These are phyloP conservation scores for Sminthurides aquaticus DNA, from an alignment of 2,888 invertebrate genomes.

Conservation along the genomic window DNA sequence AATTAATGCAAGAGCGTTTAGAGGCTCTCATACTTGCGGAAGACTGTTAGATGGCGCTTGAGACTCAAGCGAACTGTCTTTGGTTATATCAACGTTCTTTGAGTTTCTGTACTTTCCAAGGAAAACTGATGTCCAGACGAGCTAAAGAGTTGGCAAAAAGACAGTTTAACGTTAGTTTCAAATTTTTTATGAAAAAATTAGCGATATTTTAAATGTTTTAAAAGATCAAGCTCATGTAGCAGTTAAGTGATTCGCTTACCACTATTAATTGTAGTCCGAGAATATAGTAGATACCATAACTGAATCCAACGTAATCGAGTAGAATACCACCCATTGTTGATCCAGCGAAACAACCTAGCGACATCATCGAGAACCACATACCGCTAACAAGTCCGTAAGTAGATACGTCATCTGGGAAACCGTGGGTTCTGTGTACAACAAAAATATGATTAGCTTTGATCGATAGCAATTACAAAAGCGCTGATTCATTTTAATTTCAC, in stretches of 20 bases:
- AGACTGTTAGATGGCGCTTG: not conserved
- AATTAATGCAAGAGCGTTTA: no score
- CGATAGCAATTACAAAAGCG: not conserved
- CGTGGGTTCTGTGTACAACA: slow-evolving; percentile 54
- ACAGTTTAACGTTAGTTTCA: no score
- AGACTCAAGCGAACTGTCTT: not conserved
- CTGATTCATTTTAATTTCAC: slow-evolving; percentile 45
- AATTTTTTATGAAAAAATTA: no score
- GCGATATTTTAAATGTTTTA: no score
- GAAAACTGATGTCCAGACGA: slow-evolving; percentile 8
- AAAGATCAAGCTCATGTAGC: no score
- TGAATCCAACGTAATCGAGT: slow-evolving; percentile 65
- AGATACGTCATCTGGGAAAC: slow-evolving; percentile 74
- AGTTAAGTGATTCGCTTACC: no score
- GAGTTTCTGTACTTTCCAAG: not conserved
- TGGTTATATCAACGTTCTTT: not conserved
- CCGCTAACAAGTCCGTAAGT: slow-evolving; percentile 85
- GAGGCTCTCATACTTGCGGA: not conserved
- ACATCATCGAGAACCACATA: slow-evolving; percentile 82
- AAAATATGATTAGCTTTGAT: slow-evolving; percentile 20
- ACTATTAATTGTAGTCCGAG: slow-evolving; percentile 59
- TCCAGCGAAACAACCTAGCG: slow-evolving; percentile 67
- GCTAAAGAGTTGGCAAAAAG: slow-evolving; percentile 1
- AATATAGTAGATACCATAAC: slow-evolving; percentile 63
- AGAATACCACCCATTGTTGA: slow-evolving; percentile 63